Evolutionary conservation across 2,888 invertebrate genomes (phyloP), one percentile per base, ranked within the genome.

Genomic region (Heliconius hortense): DNA sequence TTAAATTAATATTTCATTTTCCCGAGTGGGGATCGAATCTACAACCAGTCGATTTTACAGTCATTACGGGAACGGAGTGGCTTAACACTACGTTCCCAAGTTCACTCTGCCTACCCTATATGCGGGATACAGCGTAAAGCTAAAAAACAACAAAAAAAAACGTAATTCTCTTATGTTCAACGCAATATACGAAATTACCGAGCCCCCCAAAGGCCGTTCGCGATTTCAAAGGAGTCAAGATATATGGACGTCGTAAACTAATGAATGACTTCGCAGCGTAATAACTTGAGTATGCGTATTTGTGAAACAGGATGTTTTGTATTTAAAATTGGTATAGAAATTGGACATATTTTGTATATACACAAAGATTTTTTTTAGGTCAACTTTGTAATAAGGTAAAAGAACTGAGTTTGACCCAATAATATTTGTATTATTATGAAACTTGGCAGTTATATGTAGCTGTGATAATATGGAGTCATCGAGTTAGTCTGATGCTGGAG

Each of bases 191-290:
- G 75, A 69, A 74, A 78, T 77, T 77, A 76, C 74, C 75, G 60
- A 59, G 60, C 64, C 73, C 74, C 75, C 76, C 73, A 75, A 48
- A 43, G 43, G 48, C 28, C 53, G 77, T 75, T 76, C 77, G 76
- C 76, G 76, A 77, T 74, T 79, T 82, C 82, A 82, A 81, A 81
- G 78, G 81, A 82, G 80, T 80, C 78, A 78, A 60, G 81, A 82
- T 82, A 82, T 82, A 82, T 82, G 77, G 81, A 74, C 78, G 80
- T 79, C 81, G 82, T 81, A 79, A 82, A 80, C 81, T 82, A 81
- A 82, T 82, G 81, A 81, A 82, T 80, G 78, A 78, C 78, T 77
- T 74, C 73, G 63, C 75, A 69, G 56, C 77, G 79, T 77, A 81
- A 81, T 80, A 79, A 79, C 78, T 76, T 48, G 72, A 72, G 60